Conservation (phyloP, 2,113 vertebrate genomes). For the Clarias gariepinus region DNA sequence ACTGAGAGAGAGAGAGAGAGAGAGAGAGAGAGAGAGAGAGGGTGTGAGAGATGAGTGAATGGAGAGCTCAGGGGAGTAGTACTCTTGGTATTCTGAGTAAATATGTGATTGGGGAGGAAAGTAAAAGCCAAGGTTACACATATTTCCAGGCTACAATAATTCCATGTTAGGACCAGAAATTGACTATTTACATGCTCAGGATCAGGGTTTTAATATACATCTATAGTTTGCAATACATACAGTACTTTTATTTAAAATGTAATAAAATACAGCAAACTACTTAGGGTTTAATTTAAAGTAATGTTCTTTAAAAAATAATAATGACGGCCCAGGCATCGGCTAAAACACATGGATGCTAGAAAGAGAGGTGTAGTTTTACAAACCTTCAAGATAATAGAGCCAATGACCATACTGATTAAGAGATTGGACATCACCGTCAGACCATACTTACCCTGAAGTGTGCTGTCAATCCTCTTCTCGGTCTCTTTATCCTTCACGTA, state of each 20-base stretch:
- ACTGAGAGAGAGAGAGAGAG: conserved; percentile 70
- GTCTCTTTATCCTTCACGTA: conserved; percentile 77
- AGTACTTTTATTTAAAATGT: not conserved
- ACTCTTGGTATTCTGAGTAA: not conserved
- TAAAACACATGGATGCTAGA: not conserved
- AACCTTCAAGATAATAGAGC: not conserved
- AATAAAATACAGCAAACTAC: not conserved
- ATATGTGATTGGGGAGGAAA: not conserved
- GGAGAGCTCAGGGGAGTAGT: not conserved
- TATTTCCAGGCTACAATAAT: not conserved
- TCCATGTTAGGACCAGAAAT: not conserved
- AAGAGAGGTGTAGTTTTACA: not conserved
- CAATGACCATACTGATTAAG: not conserved
- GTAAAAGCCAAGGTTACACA: not conserved
- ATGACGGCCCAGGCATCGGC: too few relatives aligned
- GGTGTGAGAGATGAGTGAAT: not conserved
- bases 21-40: not conserved
- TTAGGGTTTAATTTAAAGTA: not conserved
- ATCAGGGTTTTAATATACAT: too few relatives aligned
- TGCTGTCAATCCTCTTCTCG: conserved; percentile 88
- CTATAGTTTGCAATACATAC: too few relatives aligned
- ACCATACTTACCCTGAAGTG: conserved; percentile 79
- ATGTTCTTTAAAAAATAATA: not conserved
- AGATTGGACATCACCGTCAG: not conserved
- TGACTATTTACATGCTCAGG: too few relatives aligned